phyloP scores from a whole-genome alignment of 2,888 invertebrate genomes.

The Sarcophaga carnaria region DNA sequence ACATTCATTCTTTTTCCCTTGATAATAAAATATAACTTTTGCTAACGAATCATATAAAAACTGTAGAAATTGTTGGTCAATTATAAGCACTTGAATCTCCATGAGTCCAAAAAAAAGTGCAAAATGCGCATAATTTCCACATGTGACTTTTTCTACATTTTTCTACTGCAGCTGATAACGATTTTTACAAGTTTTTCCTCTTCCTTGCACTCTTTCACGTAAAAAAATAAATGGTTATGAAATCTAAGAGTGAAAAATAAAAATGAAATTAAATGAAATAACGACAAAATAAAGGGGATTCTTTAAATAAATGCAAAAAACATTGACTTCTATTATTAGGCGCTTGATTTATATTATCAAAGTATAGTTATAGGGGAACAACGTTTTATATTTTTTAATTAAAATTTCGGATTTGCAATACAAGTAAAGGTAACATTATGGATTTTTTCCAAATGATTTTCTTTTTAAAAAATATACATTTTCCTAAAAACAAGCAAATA shows the following conservation, averaged over 20 bases:
- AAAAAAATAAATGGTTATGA: background rate
- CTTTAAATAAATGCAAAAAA: too few species aligned
- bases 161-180: constrained; percentile 56
- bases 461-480: too few species aligned
- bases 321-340: too few species aligned
- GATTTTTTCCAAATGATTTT: too few species aligned
- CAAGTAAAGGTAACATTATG: too few species aligned
- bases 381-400: too few species aligned
- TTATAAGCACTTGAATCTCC: constrained; percentile 70
- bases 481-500: too few species aligned
- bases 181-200: constrained; percentile 46
- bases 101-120: constrained; percentile 77
- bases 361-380: too few species aligned
- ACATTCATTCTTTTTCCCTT: background rate
- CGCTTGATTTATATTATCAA: too few species aligned
- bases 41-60: constrained; percentile 81
- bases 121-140: constrained; percentile 75
- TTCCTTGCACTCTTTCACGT: background rate
- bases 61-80: constrained; percentile 80
- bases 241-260: background rate
- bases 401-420: too few species aligned
- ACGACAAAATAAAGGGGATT: too few species aligned
- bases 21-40: constrained; percentile 68
- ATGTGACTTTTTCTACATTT: constrained; percentile 62
- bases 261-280: too few species aligned